Conservation (phyloP, 1,140 invertebrate species). For the Coboldia fuscipes region DNA sequence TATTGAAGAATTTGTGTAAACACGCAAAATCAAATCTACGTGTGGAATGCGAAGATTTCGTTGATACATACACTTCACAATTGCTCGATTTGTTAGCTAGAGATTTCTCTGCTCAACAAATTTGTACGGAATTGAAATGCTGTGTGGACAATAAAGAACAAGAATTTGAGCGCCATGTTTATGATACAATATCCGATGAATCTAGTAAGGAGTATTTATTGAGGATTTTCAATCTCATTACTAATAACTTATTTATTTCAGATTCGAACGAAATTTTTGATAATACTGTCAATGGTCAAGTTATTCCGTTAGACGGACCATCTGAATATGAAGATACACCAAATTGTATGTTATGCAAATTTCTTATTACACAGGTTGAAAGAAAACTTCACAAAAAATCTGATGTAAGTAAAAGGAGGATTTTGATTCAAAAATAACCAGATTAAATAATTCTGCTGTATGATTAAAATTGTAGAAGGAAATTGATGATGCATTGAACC, state of each 20-base stretch:
- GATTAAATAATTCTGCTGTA: too few species aligned
- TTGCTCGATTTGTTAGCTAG: conserved; percentile 54
- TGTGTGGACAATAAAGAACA: conserved; percentile 20
- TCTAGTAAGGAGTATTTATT: neutral
- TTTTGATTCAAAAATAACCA: neutral
- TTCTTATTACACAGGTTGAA: conserved; percentile 13
- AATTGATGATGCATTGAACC: conserved; percentile 9
- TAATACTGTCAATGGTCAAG: conserved; percentile 25
- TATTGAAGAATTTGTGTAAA: conserved; percentile 48
- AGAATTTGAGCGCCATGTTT: neutral
- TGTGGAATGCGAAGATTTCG: conserved; percentile 49
- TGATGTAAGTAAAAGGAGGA: conserved; percentile 3
- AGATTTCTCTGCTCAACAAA: conserved; percentile 52
- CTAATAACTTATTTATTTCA: neutral
- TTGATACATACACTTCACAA: conserved; percentile 50
- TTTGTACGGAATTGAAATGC: conserved; percentile 52
- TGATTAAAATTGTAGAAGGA: conserved; percentile 1
- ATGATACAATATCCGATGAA: neutral
- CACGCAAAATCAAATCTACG: conserved; percentile 38
- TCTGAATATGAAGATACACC: conserved; percentile 8
- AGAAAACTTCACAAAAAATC: conserved; percentile 11
- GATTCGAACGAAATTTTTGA: conserved; percentile 42
- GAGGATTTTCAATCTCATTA: neutral
- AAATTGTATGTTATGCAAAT: conserved; percentile 15
- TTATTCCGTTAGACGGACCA: conserved; percentile 9